Percentiles rank a stretch among this genome's conserved stretches.
Evolutionary conservation across 2,113 vertebrate genomes (phyloP).

Genomic region (Myxocyprinus asiaticus): DNA sequence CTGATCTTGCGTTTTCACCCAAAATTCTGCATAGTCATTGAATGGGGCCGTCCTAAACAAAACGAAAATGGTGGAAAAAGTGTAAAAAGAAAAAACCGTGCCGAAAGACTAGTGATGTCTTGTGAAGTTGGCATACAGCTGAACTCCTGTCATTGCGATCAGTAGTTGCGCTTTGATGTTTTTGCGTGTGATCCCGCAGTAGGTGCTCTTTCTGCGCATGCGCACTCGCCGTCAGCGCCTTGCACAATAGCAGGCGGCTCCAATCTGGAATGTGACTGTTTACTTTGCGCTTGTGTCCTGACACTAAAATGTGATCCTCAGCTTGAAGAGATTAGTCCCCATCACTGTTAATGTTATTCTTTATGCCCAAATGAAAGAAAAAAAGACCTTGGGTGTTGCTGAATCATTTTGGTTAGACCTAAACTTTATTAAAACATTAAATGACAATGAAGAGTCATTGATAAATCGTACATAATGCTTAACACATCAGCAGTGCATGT

Average conservation of each 20-base stretch:
- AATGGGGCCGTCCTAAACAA: slow-evolving; percentile 29
- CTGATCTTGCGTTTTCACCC: slow-evolving; percentile 35
- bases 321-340: slow-evolving; percentile 1
- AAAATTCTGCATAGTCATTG: slow-evolving; percentile 59
- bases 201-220: slow-evolving; percentile 44
- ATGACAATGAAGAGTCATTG: no score
- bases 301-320: slow-evolving; percentile 19
- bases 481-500: not conserved
- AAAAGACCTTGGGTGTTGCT: not conserved
- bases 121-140: not conserved
- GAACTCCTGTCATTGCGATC: not conserved
- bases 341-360: not conserved
- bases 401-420: not conserved
- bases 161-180: slow-evolving; percentile 1
- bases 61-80: not conserved
- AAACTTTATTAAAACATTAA: no score
- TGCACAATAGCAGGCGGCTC: slow-evolving; percentile 53
- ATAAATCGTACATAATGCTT: not conserved
- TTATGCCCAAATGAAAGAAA: not conserved
- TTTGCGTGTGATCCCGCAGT: slow-evolving; percentile 49
- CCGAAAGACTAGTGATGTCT: not conserved
- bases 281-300: slow-evolving; percentile 30
- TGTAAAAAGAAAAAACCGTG: not conserved
- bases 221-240: slow-evolving; percentile 18
- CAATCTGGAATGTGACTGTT: slow-evolving; percentile 44